Base-by-base conservation (phyloP, 2,888 invertebrate genomes). In the Drosophila multiciliata region DNA sequence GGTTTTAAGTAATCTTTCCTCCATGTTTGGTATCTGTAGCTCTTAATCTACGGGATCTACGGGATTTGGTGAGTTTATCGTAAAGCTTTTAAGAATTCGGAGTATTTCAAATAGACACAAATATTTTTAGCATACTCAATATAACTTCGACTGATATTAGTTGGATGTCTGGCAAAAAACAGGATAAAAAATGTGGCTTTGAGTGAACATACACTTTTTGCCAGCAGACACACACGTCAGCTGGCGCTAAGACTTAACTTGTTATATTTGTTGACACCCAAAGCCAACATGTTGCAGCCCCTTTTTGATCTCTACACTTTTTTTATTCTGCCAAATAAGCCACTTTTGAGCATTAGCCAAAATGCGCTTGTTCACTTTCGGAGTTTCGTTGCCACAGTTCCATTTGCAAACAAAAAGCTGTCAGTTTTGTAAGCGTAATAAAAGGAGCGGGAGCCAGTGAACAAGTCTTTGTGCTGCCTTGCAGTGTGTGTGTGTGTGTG, bases 371-470 rank as follows among this genome's bases (percentile, higher is more conserved):
- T 40, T 66, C 26, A 36, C 35, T 20, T 35, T 60, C 9, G 29
- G 29, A 23, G 38, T 35, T 23, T 60, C 20, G 55, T 2, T 58
- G 52, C 65, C 60, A 54, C 62, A 74, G 80, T 74, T 68, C 80
- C 73, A 73, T 66, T 75, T 73, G 70, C 60, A 66, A 54, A 26
- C 54, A 26, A 40, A 55, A 67, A 73, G 50, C 52, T 55, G 65
- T 54, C 63, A 65, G 69, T 59, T 67, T 80, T 63, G 52, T 49
- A 64, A 67, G 81, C 74, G 87, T 82, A 71, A 69, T 74, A 71
- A 74, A 80, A 71, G 55, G 35, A 50, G 48, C 26, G 64, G 32
- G 45, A 33, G 64, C 42, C 70, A 63, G 52, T 66, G 49, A 29
- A 40, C 52, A 11, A 35, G 23, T 35, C 52, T 23, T 52, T 48